A percentile compares a stretch with the other conserved stretches of the same genome.
Conservation (phyloP, 2,888 invertebrate genomes). For the Halictus quadricinctus region DNA sequence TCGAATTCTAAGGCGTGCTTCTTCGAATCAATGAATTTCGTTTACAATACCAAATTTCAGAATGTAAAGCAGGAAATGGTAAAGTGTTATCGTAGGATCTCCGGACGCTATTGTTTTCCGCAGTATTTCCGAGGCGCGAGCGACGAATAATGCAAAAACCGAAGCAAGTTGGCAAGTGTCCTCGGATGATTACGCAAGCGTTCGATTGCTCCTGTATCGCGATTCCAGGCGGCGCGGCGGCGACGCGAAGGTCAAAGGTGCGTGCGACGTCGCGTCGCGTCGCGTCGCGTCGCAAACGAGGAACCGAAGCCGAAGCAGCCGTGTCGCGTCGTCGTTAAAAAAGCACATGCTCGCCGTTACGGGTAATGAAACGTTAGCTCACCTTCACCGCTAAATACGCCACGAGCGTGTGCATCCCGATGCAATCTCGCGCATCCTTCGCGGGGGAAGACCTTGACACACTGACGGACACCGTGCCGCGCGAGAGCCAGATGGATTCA, state of each 20-base stretch:
- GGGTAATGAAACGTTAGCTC: conserved; percentile 39
- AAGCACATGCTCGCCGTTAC: conserved; percentile 17
- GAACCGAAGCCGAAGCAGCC: neutral
- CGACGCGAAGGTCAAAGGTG: conserved; percentile 27
- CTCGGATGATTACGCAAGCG: neutral
- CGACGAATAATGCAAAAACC: neutral
- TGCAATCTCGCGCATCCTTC: conserved; percentile 66
- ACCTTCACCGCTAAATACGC: conserved; percentile 46
- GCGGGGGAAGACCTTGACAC: conserved; percentile 64
- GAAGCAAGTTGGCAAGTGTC: neutral
- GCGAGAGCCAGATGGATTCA: conserved; percentile 62
- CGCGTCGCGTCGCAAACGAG: neutral
- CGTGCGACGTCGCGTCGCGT: neutral
- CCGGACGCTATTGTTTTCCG: neutral
- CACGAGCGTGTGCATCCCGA: conserved; percentile 55
- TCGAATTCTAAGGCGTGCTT: neutral
- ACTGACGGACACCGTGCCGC: conserved; percentile 56
- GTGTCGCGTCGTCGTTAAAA: neutral
- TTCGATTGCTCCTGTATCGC: conserved; percentile 10
- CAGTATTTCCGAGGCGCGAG: neutral
- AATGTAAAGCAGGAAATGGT: neutral
- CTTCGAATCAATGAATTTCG: too few relatives aligned
- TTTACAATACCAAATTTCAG: too few relatives aligned
- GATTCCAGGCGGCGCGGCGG: neutral
- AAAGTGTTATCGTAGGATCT: neutral